Evolutionary conservation across 2,888 invertebrate species (phyloP), one percentile per base, ranked within the genome.

Genomic region (Ectropis crepuscularia): DNA sequence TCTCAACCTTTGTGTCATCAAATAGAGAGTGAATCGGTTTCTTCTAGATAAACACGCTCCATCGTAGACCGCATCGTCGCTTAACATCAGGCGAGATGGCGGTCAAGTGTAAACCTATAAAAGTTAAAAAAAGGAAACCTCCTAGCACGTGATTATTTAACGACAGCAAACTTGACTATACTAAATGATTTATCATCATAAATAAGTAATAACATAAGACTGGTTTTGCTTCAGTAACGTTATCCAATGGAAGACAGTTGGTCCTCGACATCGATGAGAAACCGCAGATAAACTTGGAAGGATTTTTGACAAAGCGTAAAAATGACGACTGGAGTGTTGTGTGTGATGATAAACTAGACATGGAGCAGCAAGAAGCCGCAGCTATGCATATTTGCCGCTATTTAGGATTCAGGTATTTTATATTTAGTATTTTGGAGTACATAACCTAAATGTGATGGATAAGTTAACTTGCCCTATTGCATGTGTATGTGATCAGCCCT

Each of bases 221-320:
- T 51, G 36, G 6, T 45, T 57, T 62, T 65, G 66, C 90, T 92
- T 60, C 74, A 97, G 96, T 94, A 85, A 93, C 96, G 8, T 82
- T 97, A 57, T 95, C 96, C 0, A 94, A 96, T 83, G 96, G 95
- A 2, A 88, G 89, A 65, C 89, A 92, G 67, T 86, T 96, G 41
- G 77, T 85, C 47, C 82, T 94, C 54, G 96, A 96, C 78, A 81
- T 92, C 48, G 95, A 95, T 74, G 91, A 93, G 51, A 93, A 94
- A 71, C 96, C 96, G 0, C 85, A 88, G 63, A 82, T 95, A 6
- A 93, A 90, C 67, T 83, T 88, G 55, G 93, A 94, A 72, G 97
- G 97, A 28, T 90, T 95, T 59, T 82, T 96, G 53, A 94, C 95
- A 0, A 92, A 93, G 74, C 95, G 95, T 72, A 82, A 85, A n/a